Conservation (phyloP, 2,113 vertebrate genomes). For the Actinemys pallida region DNA sequence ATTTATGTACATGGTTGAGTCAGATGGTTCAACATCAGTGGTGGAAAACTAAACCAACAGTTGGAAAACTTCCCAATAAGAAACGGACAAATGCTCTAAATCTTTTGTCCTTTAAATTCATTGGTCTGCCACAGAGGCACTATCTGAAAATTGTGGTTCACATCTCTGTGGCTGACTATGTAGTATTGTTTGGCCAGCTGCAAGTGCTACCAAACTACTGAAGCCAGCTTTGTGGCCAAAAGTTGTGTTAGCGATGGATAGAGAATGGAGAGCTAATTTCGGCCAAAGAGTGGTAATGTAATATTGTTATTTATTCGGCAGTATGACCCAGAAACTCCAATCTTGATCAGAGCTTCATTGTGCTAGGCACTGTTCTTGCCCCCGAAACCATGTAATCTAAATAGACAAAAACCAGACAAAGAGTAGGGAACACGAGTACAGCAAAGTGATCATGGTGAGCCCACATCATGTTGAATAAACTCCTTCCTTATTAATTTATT, state of each 20-base stretch:
- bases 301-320: background rate
- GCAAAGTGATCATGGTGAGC: background rate
- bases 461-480: background rate
- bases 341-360: background rate
- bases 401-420: background rate
- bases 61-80: background rate
- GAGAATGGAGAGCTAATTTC: background rate
- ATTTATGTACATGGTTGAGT: background rate
- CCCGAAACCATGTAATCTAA: background rate
- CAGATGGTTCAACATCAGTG: too few species aligned
- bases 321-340: background rate
- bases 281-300: background rate
- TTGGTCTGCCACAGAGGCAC: background rate
- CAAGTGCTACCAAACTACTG: background rate
- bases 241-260: background rate
- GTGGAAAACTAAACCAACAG: background rate
- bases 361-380: background rate
- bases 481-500: background rate
- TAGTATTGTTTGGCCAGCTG: rapidly evolving
- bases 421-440: background rate
- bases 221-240: background rate
- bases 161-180: background rate
- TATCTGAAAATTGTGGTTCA: background rate
- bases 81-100: rapidly evolving
- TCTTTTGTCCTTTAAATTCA: background rate